Percentiles rank a stretch among this genome's conserved stretches.
Conservation (phyloP, 2,888 invertebrate genomes). For the Heliconius erato region DNA sequence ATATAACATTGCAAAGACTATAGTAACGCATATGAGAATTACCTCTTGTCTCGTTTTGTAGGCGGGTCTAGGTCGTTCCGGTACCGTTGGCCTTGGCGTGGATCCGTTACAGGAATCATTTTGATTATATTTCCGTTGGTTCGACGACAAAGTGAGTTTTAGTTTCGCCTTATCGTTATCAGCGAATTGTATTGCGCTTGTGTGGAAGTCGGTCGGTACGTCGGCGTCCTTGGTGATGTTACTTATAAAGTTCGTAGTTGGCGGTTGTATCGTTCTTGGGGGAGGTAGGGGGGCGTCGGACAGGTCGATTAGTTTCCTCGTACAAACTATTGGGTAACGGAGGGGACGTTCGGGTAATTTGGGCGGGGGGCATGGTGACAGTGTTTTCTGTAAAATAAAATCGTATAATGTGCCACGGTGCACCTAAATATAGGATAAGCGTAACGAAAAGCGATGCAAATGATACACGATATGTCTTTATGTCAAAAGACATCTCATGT, state of each 20-base stretch:
- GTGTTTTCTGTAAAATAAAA: constrained; percentile 83
- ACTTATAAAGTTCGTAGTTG: constrained; percentile 73
- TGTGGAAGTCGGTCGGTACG: constrained; percentile 70
- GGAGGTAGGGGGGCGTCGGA: constrained; percentile 79
- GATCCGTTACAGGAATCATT: constrained; percentile 61
- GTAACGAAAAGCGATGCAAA: constrained; percentile 43
- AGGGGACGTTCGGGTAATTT: constrained; percentile 81
- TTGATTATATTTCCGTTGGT: constrained; percentile 65
- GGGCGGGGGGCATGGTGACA: constrained; percentile 79
- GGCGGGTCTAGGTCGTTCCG: constrained; percentile 54
- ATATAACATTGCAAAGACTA: constrained; percentile 75
- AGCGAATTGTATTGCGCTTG: constrained; percentile 81
- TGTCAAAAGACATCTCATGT: constrained; percentile 26
- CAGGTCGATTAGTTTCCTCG: constrained; percentile 77
- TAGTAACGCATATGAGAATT: constrained; percentile 79
- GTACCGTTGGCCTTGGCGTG: constrained; percentile 53
- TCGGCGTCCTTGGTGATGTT: constrained; percentile 74
- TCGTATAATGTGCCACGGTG: constrained; percentile 79
- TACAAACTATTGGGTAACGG: constrained; percentile 80
- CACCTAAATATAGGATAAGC: constrained; percentile 70
- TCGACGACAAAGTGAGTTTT: constrained; percentile 73
- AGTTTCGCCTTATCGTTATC: constrained; percentile 76
- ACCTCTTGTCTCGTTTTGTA: constrained; percentile 74
- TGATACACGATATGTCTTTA: constrained; percentile 26
- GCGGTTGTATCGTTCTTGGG: constrained; percentile 67